These are phyloP conservation scores for Aleadryas rufinucha DNA, from an alignment of 2,113 vertebrate species.

Conservation along the genomic window DNA sequence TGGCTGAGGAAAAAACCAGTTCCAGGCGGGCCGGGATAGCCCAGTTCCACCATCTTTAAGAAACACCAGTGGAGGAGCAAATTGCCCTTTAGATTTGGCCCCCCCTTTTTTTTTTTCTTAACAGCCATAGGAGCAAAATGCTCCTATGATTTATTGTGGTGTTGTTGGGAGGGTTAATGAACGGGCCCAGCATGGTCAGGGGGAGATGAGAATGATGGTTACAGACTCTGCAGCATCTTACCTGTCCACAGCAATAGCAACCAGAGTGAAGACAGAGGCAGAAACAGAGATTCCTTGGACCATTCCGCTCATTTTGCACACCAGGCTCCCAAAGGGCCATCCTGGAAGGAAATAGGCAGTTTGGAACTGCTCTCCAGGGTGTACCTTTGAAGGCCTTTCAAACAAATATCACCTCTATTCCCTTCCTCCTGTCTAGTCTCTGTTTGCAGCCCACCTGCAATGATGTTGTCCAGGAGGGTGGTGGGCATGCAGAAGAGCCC, in stretches of 20 bases:
- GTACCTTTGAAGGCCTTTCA: no score
- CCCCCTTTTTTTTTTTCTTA: neutral
- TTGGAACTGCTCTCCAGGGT: neutral
- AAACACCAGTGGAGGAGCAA: neutral
- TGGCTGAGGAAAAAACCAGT: neutral
- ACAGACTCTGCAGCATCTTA: constrained; percentile 27
- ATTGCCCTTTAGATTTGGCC: neutral
- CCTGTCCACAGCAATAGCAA: constrained; percentile 92
- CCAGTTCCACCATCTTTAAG: neutral
- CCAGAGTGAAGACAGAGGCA: constrained; percentile 91
- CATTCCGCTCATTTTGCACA: constrained; percentile 92
- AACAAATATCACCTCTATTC: no score
- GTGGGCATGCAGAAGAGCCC: constrained; percentile 98
- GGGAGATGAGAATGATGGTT: neutral
- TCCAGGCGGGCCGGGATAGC: neutral
- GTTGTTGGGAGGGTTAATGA: neutral
- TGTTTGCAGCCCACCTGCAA: constrained; percentile 92
- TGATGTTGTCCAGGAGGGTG: constrained; percentile 93
- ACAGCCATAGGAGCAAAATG: neutral
- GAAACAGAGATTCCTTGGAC: constrained; percentile 92
- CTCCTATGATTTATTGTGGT: neutral
- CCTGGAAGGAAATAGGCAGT: constrained; percentile 67
- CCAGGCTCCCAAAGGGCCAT: constrained; percentile 91
- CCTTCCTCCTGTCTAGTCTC: no score
- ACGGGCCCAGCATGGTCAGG: accelerated